Conservation (phyloP, 2,113 vertebrate species). For the Syrmaticus mikado region DNA sequence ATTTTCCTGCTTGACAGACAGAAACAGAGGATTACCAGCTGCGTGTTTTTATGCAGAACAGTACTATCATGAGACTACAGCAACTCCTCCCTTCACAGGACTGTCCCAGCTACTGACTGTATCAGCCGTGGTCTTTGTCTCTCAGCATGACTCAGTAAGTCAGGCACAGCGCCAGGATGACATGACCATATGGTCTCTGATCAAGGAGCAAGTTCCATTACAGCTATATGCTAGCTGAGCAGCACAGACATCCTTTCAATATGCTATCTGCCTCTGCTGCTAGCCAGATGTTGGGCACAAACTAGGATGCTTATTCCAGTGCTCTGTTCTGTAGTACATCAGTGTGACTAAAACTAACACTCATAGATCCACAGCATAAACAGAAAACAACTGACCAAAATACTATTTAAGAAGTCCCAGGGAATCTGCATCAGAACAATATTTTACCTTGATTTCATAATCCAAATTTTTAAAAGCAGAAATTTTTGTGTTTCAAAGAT, state of each 20-base stretch:
- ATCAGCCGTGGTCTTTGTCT: neutral
- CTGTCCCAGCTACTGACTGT: neutral
- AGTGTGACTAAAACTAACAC: neutral
- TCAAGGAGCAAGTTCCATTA: constrained; percentile 20
- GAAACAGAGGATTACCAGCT: neutral
- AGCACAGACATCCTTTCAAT: neutral
- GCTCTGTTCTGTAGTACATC: neutral
- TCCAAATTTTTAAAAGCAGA: neutral
- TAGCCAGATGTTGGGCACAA: constrained; percentile 37
- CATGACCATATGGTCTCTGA: neutral
- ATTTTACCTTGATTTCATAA: neutral
- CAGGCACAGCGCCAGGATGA: constrained; percentile 1
- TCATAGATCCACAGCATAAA: fast-evolving
- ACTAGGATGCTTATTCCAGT: neutral
- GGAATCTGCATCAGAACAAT: neutral
- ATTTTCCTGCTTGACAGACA: neutral
- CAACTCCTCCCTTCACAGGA: neutral
- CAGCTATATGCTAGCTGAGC: neutral
- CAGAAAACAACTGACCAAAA: neutral
- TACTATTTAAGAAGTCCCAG: neutral
- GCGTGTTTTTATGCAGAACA: neutral
- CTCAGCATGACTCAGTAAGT: neutral
- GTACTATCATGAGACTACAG: neutral
- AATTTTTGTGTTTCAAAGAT: neutral
- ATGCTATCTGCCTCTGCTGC: constrained; percentile 17